These are phyloP conservation scores for Pseudomugil tenellus DNA, from an alignment of 2,797 vertebrate genomes.

Conservation along the genomic window DNA sequence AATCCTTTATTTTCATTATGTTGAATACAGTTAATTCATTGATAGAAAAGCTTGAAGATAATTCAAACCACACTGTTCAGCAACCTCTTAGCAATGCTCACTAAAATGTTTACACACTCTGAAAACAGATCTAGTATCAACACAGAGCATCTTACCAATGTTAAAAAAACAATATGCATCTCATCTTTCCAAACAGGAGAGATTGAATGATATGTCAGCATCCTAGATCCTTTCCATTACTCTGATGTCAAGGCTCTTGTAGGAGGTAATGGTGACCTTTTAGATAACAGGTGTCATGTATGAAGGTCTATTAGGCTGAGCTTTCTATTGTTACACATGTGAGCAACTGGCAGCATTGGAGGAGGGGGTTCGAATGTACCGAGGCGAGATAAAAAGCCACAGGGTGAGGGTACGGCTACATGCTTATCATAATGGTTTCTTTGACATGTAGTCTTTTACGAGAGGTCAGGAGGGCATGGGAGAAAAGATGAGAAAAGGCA, in stretches of 20 bases:
- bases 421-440: conserved; percentile 73
- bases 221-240: conserved; percentile 33
- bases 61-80: conserved; percentile 4
- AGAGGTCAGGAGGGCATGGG: conserved; percentile 71
- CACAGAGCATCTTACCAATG: conserved; percentile 8
- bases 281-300: conserved; percentile 67
- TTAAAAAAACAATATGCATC: conserved; percentile 13
- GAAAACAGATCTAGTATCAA: conserved; percentile 12
- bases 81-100: conserved; percentile 6
- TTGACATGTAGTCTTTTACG: conserved; percentile 66
- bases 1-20: background rate
- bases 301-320: conserved; percentile 51
- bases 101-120: conserved; percentile 13
- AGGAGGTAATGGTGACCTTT: conserved; percentile 62
- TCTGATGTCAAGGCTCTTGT: conserved; percentile 44
- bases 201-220: conserved; percentile 23
- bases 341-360: conserved; percentile 13
- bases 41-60: conserved; percentile 5
- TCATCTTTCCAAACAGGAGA: conserved; percentile 23
- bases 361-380: conserved; percentile 28
- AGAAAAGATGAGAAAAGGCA: conserved; percentile 50
- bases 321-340: conserved; percentile 58
- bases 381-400: conserved; percentile 55
- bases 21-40: conserved; percentile 1
- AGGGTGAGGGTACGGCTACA: conserved; percentile 31